Evolutionary conservation across 2,797 vertebrate genomes (phyloP).

Genomic region (Gouania willdenowi): DNA sequence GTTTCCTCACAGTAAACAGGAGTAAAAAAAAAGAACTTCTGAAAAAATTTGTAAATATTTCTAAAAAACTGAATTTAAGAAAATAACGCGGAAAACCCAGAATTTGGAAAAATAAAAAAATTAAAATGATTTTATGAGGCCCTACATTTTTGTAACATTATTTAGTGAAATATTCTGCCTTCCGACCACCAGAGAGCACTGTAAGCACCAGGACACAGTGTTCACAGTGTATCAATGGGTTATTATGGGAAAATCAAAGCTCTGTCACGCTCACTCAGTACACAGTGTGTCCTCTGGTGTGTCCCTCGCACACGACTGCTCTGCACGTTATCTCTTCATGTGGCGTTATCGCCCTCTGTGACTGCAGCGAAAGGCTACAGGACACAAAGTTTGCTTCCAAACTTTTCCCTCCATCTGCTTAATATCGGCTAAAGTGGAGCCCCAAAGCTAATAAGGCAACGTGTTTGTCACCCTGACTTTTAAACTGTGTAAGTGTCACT

Average conservation of each 20-base stretch:
- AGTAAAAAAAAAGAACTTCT: too few species aligned
- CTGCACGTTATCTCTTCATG: constrained; percentile 28
- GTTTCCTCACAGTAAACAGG: too few species aligned
- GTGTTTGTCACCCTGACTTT: constrained; percentile 30
- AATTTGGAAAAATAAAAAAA: too few species aligned
- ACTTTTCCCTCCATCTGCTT: constrained; percentile 25
- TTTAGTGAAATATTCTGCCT: too few species aligned
- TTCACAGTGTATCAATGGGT: neutral
- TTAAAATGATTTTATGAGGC: too few species aligned
- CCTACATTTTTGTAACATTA: neutral
- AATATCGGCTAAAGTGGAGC: constrained; percentile 11
- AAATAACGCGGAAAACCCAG: too few species aligned
- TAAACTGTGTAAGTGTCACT: constrained; percentile 48
- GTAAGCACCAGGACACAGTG: neutral
- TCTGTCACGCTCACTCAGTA: neutral
- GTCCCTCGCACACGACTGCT: constrained; percentile 11
- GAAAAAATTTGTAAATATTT: too few species aligned
- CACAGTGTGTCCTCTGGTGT: constrained; percentile 18
- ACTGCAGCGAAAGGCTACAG: constrained; percentile 52
- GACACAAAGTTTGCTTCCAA: constrained; percentile 44
- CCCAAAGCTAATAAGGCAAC: constrained; percentile 52
- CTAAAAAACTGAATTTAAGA: too few species aligned
- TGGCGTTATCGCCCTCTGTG: constrained; percentile 43
- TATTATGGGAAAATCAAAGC: neutral
- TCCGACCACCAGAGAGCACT: constrained; percentile 8